Conservation (phyloP, 2,888 invertebrate species). For the Amblyjoppa fuscipennis region DNA sequence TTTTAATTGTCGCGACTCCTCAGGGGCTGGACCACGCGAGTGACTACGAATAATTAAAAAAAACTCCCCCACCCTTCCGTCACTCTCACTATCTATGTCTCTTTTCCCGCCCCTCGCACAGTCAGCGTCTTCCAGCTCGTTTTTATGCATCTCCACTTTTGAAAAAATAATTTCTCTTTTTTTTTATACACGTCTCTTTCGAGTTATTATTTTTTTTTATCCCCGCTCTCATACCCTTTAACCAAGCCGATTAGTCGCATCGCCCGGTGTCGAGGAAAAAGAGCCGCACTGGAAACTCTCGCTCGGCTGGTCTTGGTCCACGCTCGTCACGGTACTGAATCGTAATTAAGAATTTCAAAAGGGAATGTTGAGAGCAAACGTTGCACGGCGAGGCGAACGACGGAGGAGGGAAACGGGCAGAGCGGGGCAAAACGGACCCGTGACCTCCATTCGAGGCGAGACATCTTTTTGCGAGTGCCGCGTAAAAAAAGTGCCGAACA, state of each 20-base stretch:
- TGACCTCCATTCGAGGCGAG: background rate
- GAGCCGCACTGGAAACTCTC: conserved; percentile 20
- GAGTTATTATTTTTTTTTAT: background rate
- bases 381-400: background rate
- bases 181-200: background rate
- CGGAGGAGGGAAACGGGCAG: background rate
- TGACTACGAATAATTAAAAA: conserved; percentile 41
- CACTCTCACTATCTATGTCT: background rate
- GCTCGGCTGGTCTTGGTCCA: conserved; percentile 11
- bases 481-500: background rate
- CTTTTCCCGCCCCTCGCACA: background rate
- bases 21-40: conserved; percentile 7
- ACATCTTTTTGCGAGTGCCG: background rate
- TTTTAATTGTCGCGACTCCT: conserved; percentile 49
- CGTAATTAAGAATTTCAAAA: conserved; percentile 51
- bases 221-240: conserved; percentile 16
- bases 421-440: background rate
- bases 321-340: conserved; percentile 40
- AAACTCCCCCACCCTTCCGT: background rate
- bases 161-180: background rate
- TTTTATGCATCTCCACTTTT: conserved; percentile 14
- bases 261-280: conserved; percentile 19
- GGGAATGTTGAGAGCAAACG: conserved; percentile 38
- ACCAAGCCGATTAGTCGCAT: conserved; percentile 38
- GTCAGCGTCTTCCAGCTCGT: background rate